Evolutionary conservation across 2,113 vertebrate species (phyloP).

Genomic region (Taurulus bubalis): DNA sequence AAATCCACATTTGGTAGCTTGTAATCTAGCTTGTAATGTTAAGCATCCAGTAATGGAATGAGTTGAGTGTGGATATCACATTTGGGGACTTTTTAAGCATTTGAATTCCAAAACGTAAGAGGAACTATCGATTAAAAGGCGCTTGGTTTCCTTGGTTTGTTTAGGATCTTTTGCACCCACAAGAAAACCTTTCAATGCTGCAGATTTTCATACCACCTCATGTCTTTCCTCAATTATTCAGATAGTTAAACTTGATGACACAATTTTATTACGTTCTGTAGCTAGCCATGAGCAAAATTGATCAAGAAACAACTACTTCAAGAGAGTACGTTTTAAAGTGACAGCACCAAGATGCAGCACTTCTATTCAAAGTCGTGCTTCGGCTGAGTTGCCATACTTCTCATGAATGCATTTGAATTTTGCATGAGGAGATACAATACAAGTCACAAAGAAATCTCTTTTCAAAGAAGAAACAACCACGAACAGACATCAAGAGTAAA

Average conservation of each 20-base stretch:
- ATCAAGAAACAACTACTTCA: constrained; percentile 5
- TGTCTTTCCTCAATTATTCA: neutral
- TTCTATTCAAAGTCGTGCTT: constrained; percentile 59
- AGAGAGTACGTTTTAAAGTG: constrained; percentile 14
- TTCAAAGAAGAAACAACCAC: constrained; percentile 48
- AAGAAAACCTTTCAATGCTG: constrained; percentile 7
- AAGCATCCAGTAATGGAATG: constrained; percentile 54
- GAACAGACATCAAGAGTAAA: constrained; percentile 52
- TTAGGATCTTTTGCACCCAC: constrained; percentile 10
- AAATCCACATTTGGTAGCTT: too few relatives aligned
- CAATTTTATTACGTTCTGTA: neutral
- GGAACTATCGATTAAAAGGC: constrained; percentile 36
- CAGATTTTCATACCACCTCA: constrained; percentile 1
- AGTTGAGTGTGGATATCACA: constrained; percentile 29
- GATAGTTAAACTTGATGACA: neutral
- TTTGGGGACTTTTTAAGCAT: constrained; percentile 39
- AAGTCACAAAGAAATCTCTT: constrained; percentile 69
- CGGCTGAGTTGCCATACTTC: constrained; percentile 55
- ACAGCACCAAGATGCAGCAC: constrained; percentile 33
- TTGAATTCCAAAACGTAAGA: constrained; percentile 25
- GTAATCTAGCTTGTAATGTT: too few relatives aligned
- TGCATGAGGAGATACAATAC: constrained; percentile 67
- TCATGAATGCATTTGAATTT: constrained; percentile 66
- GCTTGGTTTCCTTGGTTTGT: constrained; percentile 30
- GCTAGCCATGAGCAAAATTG: neutral